Percentiles rank a stretch among this genome's conserved stretches.
Conservation (phyloP, 2,888 invertebrate species). For the Amphipoea oculea region DNA sequence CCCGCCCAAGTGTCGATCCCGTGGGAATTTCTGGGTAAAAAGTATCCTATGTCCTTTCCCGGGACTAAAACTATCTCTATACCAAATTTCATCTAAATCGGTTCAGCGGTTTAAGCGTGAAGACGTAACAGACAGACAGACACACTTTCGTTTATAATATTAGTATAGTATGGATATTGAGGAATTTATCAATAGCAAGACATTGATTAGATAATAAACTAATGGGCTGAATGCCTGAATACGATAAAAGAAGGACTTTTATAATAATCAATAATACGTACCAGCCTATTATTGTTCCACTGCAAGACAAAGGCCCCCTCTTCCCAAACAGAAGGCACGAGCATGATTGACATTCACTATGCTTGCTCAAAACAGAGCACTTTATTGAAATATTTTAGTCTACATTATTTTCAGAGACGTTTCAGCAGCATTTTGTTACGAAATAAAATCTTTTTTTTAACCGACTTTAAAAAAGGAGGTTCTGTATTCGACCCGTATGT, state of each 20-base stretch:
- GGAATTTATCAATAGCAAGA: not conserved
- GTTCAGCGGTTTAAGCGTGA: too few relatives aligned
- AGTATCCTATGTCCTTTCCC: too few relatives aligned
- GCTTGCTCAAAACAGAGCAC: not conserved
- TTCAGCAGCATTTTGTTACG: not conserved
- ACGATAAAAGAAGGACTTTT: not conserved
- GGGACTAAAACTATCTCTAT: too few relatives aligned
- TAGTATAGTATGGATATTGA: too few relatives aligned
- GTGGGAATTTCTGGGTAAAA: too few relatives aligned
- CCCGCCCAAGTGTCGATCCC: too few relatives aligned
- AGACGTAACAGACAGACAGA: too few relatives aligned
- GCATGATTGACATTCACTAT: not conserved
- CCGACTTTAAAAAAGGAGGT: too few relatives aligned
- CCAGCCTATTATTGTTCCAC: not conserved
- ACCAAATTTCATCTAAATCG: too few relatives aligned
- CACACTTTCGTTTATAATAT: too few relatives aligned
- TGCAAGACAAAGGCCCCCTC: not conserved
- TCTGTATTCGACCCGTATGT: too few relatives aligned
- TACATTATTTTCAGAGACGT: not conserved
- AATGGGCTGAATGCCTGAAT: not conserved
- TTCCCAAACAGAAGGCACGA: not conserved
- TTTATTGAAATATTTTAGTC: not conserved
- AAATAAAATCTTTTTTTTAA: not conserved
- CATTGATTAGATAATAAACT: not conserved
- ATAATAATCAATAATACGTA: not conserved